Conservation (phyloP, 2,888 invertebrate genomes). For the Stramonita haemastoma region DNA sequence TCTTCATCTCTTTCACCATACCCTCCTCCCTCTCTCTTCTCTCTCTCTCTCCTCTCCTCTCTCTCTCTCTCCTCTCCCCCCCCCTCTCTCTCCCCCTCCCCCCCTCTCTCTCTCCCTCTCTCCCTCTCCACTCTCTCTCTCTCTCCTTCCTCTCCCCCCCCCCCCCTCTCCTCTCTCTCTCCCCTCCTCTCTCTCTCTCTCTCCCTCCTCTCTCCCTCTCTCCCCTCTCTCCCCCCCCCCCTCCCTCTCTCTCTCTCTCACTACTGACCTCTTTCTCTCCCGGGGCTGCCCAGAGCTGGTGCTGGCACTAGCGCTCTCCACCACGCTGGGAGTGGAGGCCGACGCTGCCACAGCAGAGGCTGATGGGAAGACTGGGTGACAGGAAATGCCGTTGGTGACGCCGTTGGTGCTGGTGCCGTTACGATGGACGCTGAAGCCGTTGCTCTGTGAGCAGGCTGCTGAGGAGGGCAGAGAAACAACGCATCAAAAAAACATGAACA, state of each 20-base stretch:
- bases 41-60: slow-evolving; percentile 13
- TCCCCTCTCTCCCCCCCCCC: neutral
- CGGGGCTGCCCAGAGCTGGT: neutral
- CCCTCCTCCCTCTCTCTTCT: slow-evolving; percentile 35
- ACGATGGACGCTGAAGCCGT: slow-evolving; percentile 68
- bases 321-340: neutral
- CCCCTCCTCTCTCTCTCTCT: neutral
- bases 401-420: slow-evolving; percentile 72
- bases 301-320: neutral
- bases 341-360: slow-evolving; percentile 43
- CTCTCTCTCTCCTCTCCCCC: slow-evolving; percentile 29
- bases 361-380: slow-evolving; percentile 48
- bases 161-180: slow-evolving; percentile 28
- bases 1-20: neutral
- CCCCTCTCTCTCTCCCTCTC: slow-evolving; percentile 35
- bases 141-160: neutral
- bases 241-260: neutral
- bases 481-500: neutral
- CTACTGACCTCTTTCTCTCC: slow-evolving; percentile 39
- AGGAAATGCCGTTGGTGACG: slow-evolving; percentile 62
- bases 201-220: slow-evolving; percentile 30
- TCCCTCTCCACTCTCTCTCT: slow-evolving; percentile 7
- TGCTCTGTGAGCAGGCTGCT: slow-evolving; percentile 60
- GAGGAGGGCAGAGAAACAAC: neutral
- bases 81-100: neutral